Percentiles rank a stretch among this genome's conserved stretches.
These are phyloP conservation scores for Chiloscyllium punctatum DNA, from an alignment of 2,797 vertebrate genomes.

Conservation along the genomic window DNA sequence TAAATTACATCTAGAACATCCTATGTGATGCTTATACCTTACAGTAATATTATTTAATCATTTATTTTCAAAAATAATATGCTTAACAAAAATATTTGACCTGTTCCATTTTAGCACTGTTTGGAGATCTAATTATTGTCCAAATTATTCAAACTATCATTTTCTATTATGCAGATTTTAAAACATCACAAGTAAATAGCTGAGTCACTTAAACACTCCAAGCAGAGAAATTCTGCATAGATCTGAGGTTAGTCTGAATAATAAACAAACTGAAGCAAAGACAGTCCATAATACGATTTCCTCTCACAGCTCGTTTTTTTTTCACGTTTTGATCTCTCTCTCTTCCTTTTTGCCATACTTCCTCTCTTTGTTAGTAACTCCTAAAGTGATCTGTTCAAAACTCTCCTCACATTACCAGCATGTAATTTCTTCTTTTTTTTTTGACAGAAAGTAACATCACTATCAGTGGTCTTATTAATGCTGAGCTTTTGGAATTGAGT, in stretches of 20 bases:
- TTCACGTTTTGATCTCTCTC: background rate
- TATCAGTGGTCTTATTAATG: background rate
- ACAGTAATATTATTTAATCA: slow-evolving; percentile 12
- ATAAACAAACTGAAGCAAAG: background rate
- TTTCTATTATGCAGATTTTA: background rate
- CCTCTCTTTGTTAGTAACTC: background rate
- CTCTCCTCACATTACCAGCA: background rate
- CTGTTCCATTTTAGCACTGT: background rate
- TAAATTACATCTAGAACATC: background rate
- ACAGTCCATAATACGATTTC: background rate
- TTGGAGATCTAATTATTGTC: background rate
- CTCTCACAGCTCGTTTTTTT: background rate
- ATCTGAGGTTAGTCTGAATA: background rate
- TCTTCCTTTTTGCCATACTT: background rate
- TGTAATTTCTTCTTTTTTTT: background rate
- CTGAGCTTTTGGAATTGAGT: background rate
- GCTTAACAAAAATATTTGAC: background rate
- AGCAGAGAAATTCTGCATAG: background rate
- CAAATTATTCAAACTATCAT: background rate
- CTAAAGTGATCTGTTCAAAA: background rate
- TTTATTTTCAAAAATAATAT: background rate
- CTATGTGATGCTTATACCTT: background rate
- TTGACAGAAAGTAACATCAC: background rate
- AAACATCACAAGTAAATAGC: background rate
- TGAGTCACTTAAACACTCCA: background rate